Evolutionary conservation across 2,888 invertebrate genomes (phyloP), one percentile per base, ranked within the genome.

Genomic region (Iphiclides podalirius): DNA sequence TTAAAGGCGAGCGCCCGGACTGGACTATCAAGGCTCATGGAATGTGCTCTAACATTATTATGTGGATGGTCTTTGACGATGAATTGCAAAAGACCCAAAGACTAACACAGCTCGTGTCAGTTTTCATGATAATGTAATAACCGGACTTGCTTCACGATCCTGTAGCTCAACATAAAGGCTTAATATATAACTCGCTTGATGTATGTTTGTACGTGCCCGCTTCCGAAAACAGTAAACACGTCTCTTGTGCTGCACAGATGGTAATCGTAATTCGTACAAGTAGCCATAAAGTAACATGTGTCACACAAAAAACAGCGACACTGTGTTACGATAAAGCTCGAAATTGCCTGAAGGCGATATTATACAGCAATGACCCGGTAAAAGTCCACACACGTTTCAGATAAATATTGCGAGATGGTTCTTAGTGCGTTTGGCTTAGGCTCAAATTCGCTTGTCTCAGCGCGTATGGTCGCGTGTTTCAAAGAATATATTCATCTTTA

Each of bases 201-300:
- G 43, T 42, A 42, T 28, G 42, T 37, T 12, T 36, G 38, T 48
- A 48, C 48, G 48, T 48, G 48, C 48, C 33, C 48, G 48, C 43
- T 42, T 42, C 48, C 38, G 26, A 48, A 48, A 48, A 48, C 48
- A 43, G 48, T 48, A 48, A 48, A 48, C 48, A 48, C 48, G 43
- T 43, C 48, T 12, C 38, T 33, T 44, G 28, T 14, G 23, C 43
- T 49, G 44, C 43, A 23, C 47, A 49, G 49, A 49, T 43, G 44
- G 38, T 39, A 50, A 50, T 35, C 39, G 49, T 50, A 44, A 44
- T 40, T 40, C 44, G 33, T 43, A 23, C 48, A 42, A 44, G 39
- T 17, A 37, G 40, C 44, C 8, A 40, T 50, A 49, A 44, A 49
- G 12, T 26, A 14, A 31, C 36, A n/a, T 4, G 4, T 1, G 0